Evolutionary conservation across 2,113 vertebrate genomes (phyloP), one percentile per base, ranked within the genome.

Genomic region (Tragelaphus scriptus): DNA sequence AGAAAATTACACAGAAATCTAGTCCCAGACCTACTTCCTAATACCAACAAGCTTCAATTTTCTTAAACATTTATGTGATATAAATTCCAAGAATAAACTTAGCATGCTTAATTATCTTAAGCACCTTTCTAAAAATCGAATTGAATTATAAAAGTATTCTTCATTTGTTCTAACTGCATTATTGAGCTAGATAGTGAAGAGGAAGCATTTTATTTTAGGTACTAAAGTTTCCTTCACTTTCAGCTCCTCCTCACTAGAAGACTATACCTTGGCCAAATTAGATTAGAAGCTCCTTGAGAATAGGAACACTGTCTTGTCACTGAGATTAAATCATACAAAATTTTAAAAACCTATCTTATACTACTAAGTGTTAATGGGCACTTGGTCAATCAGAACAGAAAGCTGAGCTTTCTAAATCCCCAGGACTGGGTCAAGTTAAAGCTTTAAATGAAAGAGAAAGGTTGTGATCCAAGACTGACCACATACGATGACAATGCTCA

Each of bases 21-120:
- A 88, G 90, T 65, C 81, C 90, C 61, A 15, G 47, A 32, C 40
- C 59, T 40, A 88, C 51, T 93, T 92, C 89, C 94, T 95, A 94
- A 90, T 3, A 26, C 13, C 19, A 91, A 94, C 25, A 85, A 87
- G 75, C 87, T 51, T 91, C 63, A 53, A 61, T 44, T 85, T 68
- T 63, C 36, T 95, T 93, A 40, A 97, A 80, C 49, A 94, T 55
- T 59, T 92, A 77, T 47, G 82, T 84, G 56, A 88, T 36, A 85
- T 96, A 79, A 92, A 59, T 63, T 25, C 47, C 51, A 90, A 47
- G 14, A 68, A 88, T 71, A 71, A 87, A 82, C 28, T 87, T 68
- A 79, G 28, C 61, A 90, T 40, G 16, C 26, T 77, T 79, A 90
- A 36, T 58, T 61, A 36, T 82, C 30, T 88, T 51, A 47, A 36